A percentile compares a stretch with the other conserved stretches of the same genome.
phyloP scores from a whole-genome alignment of 2,888 invertebrate species.

The Epistrophe grossulariae region DNA sequence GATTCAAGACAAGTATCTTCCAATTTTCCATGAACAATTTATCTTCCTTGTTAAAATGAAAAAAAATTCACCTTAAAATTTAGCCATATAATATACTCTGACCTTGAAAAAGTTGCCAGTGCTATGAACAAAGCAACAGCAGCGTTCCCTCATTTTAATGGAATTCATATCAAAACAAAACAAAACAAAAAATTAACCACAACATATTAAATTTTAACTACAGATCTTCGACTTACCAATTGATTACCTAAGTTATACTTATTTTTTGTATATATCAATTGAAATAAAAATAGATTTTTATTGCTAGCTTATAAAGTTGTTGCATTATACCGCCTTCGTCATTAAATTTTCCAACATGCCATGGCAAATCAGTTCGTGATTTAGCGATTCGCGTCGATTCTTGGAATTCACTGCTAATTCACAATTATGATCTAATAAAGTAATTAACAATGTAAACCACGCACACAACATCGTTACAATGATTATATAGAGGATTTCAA shows the following conservation, averaged over 20 bases:
- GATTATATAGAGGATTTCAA: constrained; percentile 60
- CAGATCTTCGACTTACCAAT: neutral
- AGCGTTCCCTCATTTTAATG: neutral
- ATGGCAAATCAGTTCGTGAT: constrained; percentile 57
- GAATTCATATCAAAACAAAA: neutral
- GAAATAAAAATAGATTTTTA: neutral
- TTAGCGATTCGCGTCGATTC: constrained; percentile 68
- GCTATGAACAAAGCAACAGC: neutral
- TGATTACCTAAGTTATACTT: neutral
- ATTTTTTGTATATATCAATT: too few relatives aligned
- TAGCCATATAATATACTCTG: neutral
- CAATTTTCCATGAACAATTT: neutral
- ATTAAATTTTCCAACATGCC: constrained; percentile 41
- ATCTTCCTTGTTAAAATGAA: neutral
- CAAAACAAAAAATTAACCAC: neutral
- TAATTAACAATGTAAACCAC: constrained; percentile 71
- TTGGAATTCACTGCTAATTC: constrained; percentile 63
- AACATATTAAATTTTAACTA: neutral
- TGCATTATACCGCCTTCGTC: constrained; percentile 23
- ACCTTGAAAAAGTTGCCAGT: constrained; percentile 1
- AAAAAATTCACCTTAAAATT: neutral
- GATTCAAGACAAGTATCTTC: neutral
- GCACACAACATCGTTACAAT: constrained; percentile 37
- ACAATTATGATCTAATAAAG: constrained; percentile 70
- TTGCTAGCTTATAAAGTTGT: neutral